These are phyloP conservation scores for Caenorhabditis sinica DNA, from an alignment of 2,888 invertebrate genomes.

Conservation along the genomic window DNA sequence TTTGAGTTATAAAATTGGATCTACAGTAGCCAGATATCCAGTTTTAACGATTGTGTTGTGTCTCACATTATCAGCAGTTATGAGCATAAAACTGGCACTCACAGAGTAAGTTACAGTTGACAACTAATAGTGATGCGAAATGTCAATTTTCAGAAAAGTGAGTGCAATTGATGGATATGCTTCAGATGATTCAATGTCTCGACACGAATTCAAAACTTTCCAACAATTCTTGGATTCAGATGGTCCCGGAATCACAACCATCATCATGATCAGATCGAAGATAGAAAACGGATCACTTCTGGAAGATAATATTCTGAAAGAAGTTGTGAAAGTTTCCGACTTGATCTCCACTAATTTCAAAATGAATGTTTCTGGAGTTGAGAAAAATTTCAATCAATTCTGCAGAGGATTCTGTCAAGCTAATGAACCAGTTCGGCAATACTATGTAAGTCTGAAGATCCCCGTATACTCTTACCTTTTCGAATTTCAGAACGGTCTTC, in stretches of 20 bases:
- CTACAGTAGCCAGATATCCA: slow-evolving; percentile 69
- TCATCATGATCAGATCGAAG: slow-evolving; percentile 67
- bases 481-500: slow-evolving; percentile 73
- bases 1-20: slow-evolving; percentile 59
- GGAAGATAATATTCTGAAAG: slow-evolving; percentile 44
- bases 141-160: slow-evolving; percentile 55
- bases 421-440: slow-evolving; percentile 78
- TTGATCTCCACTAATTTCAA: slow-evolving; percentile 63
- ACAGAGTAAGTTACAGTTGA: slow-evolving; percentile 61
- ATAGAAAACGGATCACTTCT: slow-evolving; percentile 64
- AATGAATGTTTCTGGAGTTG: slow-evolving; percentile 60
- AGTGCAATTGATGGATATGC: slow-evolving; percentile 70
- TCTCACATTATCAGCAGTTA: slow-evolving; percentile 66
- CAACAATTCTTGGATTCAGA: slow-evolving; percentile 73
- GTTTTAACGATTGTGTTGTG: slow-evolving; percentile 67
- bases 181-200: slow-evolving; percentile 63
- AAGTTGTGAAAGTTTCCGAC: slow-evolving; percentile 62
- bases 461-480: not conserved
- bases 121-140: not conserved
- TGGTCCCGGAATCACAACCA: slow-evolving; percentile 74
- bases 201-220: slow-evolving; percentile 61
- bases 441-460: slow-evolving; percentile 43
- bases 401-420: slow-evolving; percentile 79
- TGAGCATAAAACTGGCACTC: slow-evolving; percentile 60
- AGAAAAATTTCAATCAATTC: slow-evolving; percentile 72